Percentiles rank a stretch among this genome's conserved stretches.
Evolutionary conservation across 1,140 invertebrate genomes (phyloP).

Genomic region (Ylistrum balloti): DNA sequence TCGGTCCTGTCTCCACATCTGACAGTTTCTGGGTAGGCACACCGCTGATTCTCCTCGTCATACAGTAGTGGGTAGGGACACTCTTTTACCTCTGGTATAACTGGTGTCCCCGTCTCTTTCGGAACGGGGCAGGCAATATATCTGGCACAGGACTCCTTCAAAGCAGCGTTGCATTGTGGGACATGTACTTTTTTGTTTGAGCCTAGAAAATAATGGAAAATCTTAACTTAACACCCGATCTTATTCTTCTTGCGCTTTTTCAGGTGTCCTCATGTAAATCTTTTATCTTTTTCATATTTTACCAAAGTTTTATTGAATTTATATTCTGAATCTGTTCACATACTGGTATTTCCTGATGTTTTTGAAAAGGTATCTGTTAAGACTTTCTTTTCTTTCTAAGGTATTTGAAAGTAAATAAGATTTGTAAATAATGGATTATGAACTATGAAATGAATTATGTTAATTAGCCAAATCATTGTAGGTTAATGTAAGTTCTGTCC

Average conservation of each 20-base stretch:
- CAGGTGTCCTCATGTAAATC: too few species aligned
- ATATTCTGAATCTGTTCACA: too few species aligned
- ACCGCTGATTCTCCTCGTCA: slow-evolving; percentile 56
- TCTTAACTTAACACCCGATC: too few species aligned
- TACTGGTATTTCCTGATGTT: too few species aligned
- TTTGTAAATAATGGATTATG: too few species aligned
- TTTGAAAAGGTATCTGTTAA: background rate
- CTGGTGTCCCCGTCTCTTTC: background rate
- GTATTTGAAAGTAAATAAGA: too few species aligned
- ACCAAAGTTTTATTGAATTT: too few species aligned
- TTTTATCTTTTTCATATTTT: too few species aligned
- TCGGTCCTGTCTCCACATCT: slow-evolving; percentile 58
- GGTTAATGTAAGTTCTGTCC: too few species aligned
- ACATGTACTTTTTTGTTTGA: background rate
- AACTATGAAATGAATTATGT: too few species aligned
- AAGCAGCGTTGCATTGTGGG: background rate
- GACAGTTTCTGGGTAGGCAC: slow-evolving; percentile 54
- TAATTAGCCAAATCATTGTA: too few species aligned
- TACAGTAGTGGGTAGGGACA: slow-evolving; percentile 61
- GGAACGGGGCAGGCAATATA: slow-evolving; percentile 61
- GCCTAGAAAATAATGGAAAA: background rate
- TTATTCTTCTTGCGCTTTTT: too few species aligned
- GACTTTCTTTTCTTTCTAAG: background rate
- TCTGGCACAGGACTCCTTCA: slow-evolving; percentile 59
- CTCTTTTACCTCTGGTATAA: slow-evolving; percentile 54